Percentiles rank a stretch among this genome's conserved stretches.
These are phyloP conservation scores for Bothrops jararaca DNA, from an alignment of 2,113 vertebrate species.

Conservation along the genomic window DNA sequence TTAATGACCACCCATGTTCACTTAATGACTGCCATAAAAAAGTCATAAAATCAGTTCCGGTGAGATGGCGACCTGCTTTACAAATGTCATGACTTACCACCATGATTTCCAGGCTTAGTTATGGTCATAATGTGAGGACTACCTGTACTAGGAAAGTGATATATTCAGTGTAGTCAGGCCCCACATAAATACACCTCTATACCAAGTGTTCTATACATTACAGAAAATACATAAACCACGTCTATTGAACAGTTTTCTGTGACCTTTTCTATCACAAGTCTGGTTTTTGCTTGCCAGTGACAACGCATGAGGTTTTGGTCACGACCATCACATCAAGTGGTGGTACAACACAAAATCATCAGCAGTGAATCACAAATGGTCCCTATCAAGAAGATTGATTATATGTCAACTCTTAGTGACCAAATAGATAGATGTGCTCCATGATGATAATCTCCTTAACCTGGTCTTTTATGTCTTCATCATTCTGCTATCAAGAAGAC, in stretches of 20 bases:
- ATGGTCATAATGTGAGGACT: not conserved
- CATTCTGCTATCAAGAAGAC: not conserved
- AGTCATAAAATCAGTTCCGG: not conserved
- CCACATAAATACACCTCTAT: not conserved
- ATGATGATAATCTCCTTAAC: not conserved
- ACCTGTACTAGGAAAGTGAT: not conserved
- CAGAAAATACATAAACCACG: not conserved
- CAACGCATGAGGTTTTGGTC: not conserved
- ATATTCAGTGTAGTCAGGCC: not conserved
- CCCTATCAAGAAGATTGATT: not conserved
- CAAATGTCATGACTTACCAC: not conserved
- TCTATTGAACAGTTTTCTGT: not conserved
- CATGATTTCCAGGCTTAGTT: not conserved
- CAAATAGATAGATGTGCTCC: not conserved
- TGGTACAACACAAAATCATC: not conserved
- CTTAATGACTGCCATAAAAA: not conserved
- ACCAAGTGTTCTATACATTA: not conserved
- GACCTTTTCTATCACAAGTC: not conserved
- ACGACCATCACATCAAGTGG: not conserved
- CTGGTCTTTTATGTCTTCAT: not conserved
- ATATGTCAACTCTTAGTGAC: not conserved
- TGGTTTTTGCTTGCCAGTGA: not conserved
- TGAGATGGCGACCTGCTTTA: not conserved
- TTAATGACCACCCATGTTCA: not conserved
- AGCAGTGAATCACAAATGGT: not conserved